A percentile compares a stretch with the other conserved stretches of the same genome.
Evolutionary conservation across 2,113 vertebrate genomes (phyloP).

Genomic region (Nothobranchius furzeri): DNA sequence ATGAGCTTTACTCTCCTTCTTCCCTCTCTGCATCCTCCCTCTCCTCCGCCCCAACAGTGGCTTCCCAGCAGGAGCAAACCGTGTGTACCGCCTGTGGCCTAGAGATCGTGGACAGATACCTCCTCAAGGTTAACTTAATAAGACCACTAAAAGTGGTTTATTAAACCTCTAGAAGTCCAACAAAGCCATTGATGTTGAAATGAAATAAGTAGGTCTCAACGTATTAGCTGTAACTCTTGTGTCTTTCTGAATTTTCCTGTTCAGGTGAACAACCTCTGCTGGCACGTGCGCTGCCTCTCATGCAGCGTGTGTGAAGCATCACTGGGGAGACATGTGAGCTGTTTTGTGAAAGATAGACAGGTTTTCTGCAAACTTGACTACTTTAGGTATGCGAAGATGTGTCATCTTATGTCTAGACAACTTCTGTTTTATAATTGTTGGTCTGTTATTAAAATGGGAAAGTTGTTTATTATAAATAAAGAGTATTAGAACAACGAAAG

Average conservation of each 20-base stretch:
- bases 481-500: no score
- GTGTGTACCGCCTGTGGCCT: slow-evolving; percentile 89
- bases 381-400: slow-evolving; percentile 84
- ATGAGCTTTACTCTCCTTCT: slow-evolving; percentile 67
- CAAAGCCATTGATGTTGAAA: no score
- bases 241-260: no score
- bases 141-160: background rate
- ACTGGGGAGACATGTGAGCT: slow-evolving; percentile 93
- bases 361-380: slow-evolving; percentile 99
- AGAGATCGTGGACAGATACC: slow-evolving; percentile 94
- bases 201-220: no score
- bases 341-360: slow-evolving; percentile 96
- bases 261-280: slow-evolving; percentile 94
- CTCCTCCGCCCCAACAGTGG: slow-evolving; percentile 83
- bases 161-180: background rate
- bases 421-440: no score
- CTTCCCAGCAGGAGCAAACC: slow-evolving; percentile 77
- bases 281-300: slow-evolving; percentile 95
- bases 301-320: slow-evolving; percentile 95
- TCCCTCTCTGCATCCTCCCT: slow-evolving; percentile 76
- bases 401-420: background rate
- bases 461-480: no score
- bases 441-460: no score
- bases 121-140: slow-evolving; percentile 86
- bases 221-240: no score